Base-by-base conservation (phyloP, 2,888 invertebrate species). In the Ferrisia virgata region DNA sequence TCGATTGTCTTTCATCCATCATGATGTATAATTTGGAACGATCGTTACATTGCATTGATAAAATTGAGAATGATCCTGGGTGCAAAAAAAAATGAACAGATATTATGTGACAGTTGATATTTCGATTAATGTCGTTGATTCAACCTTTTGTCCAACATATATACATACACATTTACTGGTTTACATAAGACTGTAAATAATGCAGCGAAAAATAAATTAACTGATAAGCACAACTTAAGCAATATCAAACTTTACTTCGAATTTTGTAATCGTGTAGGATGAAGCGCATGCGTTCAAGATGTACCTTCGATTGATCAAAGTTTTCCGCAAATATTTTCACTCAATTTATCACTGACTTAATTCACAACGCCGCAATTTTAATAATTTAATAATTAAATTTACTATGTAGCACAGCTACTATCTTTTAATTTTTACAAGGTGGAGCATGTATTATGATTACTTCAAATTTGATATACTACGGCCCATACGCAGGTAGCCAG, bases 1-100 rank as follows among this genome's bases (percentile, higher is more conserved):
- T 95, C 87, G 95, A 94, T 89, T 94, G 92, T 89, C 94, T 93
- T 89, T 96, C 96, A 85, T 87, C 87, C 87, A 87, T 87, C 69
- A 84, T 82, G 69, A 82, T 72, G 31, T 72, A 82, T 18, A 82
- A 72, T 22, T 82, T 82, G 13, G 82, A 82, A 40, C 82, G 82
- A 31, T 82, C 82, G 69, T 82, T 69, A 40, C 43, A 72, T 40
- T 69, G 82, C 82, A 82, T 82, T 82, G 82, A 82, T 82, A 31
- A 53, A 31, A 9, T 2, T 13, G 40, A 40, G 5, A 40, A 40
- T 40, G 40, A 3, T 22, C 2, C 53, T n/a, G 11, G 18, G 3
- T n/a, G 18, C 53, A 53, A 3, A 53, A 53, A 18, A 18, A 39
- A 39, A 39, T 39, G 39, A 53, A 64, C 22, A 25, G 25, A 3